A percentile compares a stretch with the other conserved stretches of the same genome.
Evolutionary conservation across 1,140 invertebrate species (phyloP).

Genomic region (Temnothorax nylanderi): DNA sequence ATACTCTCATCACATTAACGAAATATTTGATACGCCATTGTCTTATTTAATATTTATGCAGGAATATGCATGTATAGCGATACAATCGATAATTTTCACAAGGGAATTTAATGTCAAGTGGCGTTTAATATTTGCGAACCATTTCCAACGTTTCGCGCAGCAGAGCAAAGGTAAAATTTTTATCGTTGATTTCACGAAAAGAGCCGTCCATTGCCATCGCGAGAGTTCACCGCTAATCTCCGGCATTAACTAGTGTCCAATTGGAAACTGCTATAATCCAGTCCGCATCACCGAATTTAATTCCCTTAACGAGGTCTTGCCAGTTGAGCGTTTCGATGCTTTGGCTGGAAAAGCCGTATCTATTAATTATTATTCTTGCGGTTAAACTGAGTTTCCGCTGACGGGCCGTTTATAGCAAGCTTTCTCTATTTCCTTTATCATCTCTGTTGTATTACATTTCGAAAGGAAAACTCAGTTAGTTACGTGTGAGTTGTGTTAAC

Average conservation of each 20-base stretch:
- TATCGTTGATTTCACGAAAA: slow-evolving; percentile 69
- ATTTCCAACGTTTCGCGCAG: not conserved
- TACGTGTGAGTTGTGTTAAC: not conserved
- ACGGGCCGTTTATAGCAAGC: slow-evolving; percentile 1
- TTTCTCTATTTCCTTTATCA: slow-evolving; percentile 26
- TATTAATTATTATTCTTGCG: slow-evolving; percentile 80
- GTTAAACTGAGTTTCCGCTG: slow-evolving; percentile 33
- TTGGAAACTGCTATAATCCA: slow-evolving; percentile 75
- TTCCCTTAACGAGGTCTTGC: slow-evolving; percentile 76
- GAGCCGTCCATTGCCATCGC: slow-evolving; percentile 1
- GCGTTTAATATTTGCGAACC: not conserved
- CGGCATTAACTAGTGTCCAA: slow-evolving; percentile 73
- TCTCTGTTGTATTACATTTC: slow-evolving; percentile 33
- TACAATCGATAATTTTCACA: not conserved
- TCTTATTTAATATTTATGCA: slow-evolving; percentile 5
- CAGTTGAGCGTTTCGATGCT: slow-evolving; percentile 66
- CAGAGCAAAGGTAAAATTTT: slow-evolving; percentile 63
- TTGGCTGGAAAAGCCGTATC: slow-evolving; percentile 75
- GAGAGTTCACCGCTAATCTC: slow-evolving; percentile 47
- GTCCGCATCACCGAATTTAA: slow-evolving; percentile 75
- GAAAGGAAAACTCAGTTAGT: not conserved
- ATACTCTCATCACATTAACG: not conserved
- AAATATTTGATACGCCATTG: not conserved
- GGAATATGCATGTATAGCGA: not conserved
- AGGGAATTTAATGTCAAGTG: not conserved